Conservation (phyloP, 2,888 invertebrate species). For the Podabrus alpinus region DNA sequence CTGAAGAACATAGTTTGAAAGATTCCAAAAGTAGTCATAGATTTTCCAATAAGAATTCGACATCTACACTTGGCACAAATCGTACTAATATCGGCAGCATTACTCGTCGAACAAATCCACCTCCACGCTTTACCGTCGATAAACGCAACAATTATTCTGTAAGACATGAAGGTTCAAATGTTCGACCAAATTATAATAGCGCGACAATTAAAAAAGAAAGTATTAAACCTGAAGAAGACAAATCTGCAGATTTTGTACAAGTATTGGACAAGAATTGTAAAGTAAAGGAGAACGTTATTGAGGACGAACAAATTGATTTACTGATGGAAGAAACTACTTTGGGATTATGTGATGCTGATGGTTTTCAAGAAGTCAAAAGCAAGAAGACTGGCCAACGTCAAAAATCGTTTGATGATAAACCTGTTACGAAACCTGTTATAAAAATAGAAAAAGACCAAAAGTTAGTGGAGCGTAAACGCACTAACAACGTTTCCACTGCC, state of each 20-base stretch:
- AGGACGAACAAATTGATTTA: conserved; percentile 42
- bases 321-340: conserved; percentile 49
- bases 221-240: conserved; percentile 14
- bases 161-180: conserved; percentile 31
- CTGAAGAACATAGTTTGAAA: conserved; percentile 30
- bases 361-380: conserved; percentile 84
- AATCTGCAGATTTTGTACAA: conserved; percentile 37
- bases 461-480: conserved; percentile 29
- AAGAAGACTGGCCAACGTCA: conserved; percentile 73
- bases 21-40: conserved; percentile 13
- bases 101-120: conserved; percentile 39
- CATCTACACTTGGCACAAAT: conserved; percentile 31
- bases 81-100: conserved; percentile 42
- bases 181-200: conserved; percentile 50
- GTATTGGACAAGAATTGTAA: conserved; percentile 50
- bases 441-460: conserved; percentile 49
- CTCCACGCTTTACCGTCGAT: conserved; percentile 42
- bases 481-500: conserved; percentile 17
- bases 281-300: conserved; percentile 34
- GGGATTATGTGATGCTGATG: conserved; percentile 64
- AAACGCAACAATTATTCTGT: conserved; percentile 41
- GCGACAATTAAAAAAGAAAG: conserved; percentile 38
- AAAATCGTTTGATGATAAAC: conserved; percentile 50
- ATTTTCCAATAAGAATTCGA: conserved; percentile 9
- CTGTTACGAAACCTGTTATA: conserved; percentile 35